These are phyloP conservation scores for Bos indicus DNA, from an alignment of 2,113 vertebrate species.

Conservation along the genomic window DNA sequence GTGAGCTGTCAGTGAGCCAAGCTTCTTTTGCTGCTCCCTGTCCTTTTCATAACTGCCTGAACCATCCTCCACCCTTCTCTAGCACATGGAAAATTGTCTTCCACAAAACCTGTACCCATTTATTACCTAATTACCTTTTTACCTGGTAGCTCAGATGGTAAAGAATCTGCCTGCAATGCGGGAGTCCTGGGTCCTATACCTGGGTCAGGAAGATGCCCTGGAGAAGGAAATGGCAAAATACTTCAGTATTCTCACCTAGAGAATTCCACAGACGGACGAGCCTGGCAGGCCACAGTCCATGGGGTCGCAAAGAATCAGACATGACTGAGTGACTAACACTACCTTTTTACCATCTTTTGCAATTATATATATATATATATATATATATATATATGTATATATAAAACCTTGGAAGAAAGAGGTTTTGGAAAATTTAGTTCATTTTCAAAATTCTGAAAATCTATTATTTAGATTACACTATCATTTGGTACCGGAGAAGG, in stretches of 20 bases:
- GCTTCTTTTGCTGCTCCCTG: not conserved
- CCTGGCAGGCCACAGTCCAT: not conserved
- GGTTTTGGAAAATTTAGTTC: not conserved
- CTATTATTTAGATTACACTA: not conserved
- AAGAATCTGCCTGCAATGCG: not conserved
- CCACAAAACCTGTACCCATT: not conserved
- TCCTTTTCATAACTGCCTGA: not conserved
- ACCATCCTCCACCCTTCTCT: not conserved
- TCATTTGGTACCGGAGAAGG: not conserved
- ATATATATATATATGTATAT: not conserved
- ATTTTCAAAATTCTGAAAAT: not conserved
- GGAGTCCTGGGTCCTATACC: not conserved
- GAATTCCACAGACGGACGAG: rapidly evolving
- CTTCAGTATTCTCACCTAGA: not conserved
- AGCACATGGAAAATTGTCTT: not conserved
- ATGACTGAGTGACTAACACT: not conserved
- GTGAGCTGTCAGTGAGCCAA: not conserved
- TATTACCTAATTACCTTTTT: not conserved
- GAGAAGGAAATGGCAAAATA: not conserved
- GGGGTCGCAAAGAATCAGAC: not conserved
- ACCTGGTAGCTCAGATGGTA: not conserved
- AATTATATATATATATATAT: not conserved
- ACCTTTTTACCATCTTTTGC: not conserved
- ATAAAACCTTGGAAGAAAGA: not conserved
- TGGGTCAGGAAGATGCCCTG: not conserved